These are phyloP conservation scores for Lycodopsis pacificus DNA, from an alignment of 2,797 vertebrate species.

Conservation along the genomic window DNA sequence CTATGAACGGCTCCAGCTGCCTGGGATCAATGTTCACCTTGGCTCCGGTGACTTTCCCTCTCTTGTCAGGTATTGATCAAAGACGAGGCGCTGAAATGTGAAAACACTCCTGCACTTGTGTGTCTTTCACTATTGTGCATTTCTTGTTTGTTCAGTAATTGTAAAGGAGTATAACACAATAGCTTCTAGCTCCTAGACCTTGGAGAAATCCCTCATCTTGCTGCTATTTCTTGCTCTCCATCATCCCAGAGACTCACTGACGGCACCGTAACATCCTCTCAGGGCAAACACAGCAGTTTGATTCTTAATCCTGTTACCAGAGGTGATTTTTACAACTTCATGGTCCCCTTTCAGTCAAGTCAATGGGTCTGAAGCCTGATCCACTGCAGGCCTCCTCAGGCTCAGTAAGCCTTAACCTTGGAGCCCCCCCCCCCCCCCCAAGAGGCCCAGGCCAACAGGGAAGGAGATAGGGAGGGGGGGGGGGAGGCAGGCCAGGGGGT, in stretches of 20 bases:
- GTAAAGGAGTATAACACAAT: conserved; percentile 3
- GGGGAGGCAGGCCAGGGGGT: conserved; percentile 34
- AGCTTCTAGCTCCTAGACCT: conserved; percentile 33
- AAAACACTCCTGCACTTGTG: conserved; percentile 28
- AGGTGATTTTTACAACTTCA: conserved; percentile 75
- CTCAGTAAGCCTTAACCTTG: conserved; percentile 91
- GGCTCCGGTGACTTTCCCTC: conserved; percentile 66
- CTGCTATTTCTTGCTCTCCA: conserved; percentile 12
- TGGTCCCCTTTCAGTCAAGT: conserved; percentile 56
- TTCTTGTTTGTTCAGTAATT: neutral
- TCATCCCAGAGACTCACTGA: conserved; percentile 19
- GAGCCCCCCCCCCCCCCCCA: conserved; percentile 75
- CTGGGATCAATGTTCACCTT: conserved; percentile 76
- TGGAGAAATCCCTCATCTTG: conserved; percentile 43
- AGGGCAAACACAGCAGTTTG: conserved; percentile 52
- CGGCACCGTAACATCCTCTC: conserved; percentile 34
- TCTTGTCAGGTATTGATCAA: conserved; percentile 62
- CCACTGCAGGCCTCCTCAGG: conserved; percentile 72
- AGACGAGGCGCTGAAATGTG: conserved; percentile 37
- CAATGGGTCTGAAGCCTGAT: conserved; percentile 76
- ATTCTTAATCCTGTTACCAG: conserved; percentile 72
- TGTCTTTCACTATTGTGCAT: conserved; percentile 36
- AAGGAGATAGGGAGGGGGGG: conserved; percentile 29
- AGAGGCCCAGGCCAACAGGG: conserved; percentile 56
- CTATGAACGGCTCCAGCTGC: conserved; percentile 57